Evolutionary conservation across 2,888 invertebrate species (phyloP), one percentile per base, ranked within the genome.

Genomic region (Spodoptera picta): DNA sequence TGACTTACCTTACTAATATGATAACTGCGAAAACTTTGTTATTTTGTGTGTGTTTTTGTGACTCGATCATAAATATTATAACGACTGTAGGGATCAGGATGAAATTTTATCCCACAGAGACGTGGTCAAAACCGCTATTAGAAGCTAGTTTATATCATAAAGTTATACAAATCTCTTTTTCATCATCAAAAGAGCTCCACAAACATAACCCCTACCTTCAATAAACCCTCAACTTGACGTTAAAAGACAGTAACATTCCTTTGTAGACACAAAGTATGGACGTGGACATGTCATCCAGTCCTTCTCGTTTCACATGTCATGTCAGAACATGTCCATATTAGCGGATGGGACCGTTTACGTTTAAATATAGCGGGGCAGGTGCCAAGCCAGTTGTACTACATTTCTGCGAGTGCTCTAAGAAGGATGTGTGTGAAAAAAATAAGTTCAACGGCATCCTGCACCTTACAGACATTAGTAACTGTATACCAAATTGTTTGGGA

Each of bases 321-420:
- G 74, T 77, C 53, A n/a, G 47, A 62, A 65, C 69, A 60, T 73
- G 74, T 64, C 83, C 82, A 73, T 83, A 82, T 77, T 76, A 71
- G 72, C 76, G 65, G 69, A 71, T 73, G 60, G 68, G 47, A 80
- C 83, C 84, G 84, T 81, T 84, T 83, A 76, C 10, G 70, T 75
- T 70, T 82, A 79, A 77, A 77, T 67, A 77, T 74, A 72, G 64
- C 71, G 54, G 48, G 74, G 80, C 86, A 87, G 87, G 83, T 87
- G 87, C 80, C 77, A 71, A 79, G 58, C 80, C 77, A 48, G 82
- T 81, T 70, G 63, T 43, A 56, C 80, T 63, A 79, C 82, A 85
- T 84, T 80, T 67, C 75, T 75, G 63, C 63, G 46, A 45, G 56
- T 50, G 49, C 44, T n/a, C 55, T 4, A 49, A 44, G 47, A 43